Conservation (phyloP, 2,113 vertebrate species). For the Rutilus rutilus region DNA sequence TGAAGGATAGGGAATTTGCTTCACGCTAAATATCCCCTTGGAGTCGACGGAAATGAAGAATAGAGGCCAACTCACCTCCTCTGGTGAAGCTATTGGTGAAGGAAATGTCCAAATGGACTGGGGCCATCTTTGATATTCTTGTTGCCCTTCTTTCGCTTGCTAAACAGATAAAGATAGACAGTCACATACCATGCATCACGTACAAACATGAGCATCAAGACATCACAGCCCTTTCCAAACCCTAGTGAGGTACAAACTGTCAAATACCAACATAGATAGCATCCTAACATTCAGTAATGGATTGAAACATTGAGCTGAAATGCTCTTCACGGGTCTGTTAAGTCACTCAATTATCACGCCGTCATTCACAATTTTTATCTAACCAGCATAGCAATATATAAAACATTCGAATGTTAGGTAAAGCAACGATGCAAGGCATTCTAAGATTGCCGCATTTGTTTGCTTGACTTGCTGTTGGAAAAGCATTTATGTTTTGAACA, state of each 20-base stretch:
- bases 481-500: neutral
- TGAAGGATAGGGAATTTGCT: conserved; percentile 6
- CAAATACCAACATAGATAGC: neutral
- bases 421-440: neutral
- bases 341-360: neutral
- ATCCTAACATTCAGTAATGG: neutral
- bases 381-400: neutral
- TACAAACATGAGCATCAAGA: neutral
- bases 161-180: conserved; percentile 66
- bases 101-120: conserved; percentile 93
- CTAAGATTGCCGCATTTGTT: neutral
- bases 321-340: neutral
- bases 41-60: conserved; percentile 29
- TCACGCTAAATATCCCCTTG: neutral
- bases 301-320: neutral
- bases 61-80: conserved; percentile 86
- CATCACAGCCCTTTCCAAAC: neutral
- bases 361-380: neutral
- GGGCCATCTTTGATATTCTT: conserved; percentile 93
- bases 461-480: neutral
- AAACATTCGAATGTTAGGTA: neutral
- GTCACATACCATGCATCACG: conserved; percentile 5
- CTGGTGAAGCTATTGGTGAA: conserved; percentile 94
- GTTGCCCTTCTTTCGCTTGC: conserved; percentile 90
- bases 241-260: neutral